Percentiles rank a stretch among this genome's conserved stretches.
Evolutionary conservation across 2,113 vertebrate genomes (phyloP).

Genomic region (Daboia siamensis): DNA sequence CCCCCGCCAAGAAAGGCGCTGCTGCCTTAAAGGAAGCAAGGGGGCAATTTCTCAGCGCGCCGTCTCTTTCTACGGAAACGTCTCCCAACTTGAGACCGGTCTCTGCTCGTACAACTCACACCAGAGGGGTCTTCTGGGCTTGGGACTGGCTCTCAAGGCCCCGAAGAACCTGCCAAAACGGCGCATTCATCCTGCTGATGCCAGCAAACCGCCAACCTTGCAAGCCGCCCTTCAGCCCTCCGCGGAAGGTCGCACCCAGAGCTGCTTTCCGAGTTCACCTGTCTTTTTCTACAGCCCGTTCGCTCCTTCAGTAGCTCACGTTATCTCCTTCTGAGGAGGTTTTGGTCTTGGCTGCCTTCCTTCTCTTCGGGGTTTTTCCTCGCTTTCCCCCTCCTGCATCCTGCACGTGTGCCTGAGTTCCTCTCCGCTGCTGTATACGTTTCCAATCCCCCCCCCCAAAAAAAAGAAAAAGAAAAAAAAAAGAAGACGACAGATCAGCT

Average conservation of each 20-base stretch:
- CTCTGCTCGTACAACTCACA: neutral
- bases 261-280: neutral
- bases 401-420: neutral
- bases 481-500: neutral
- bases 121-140: neutral
- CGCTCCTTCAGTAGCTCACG: neutral
- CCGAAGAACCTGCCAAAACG: neutral
- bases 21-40: too few relatives aligned
- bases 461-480: too few relatives aligned
- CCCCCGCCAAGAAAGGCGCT: neutral
- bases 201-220: too few relatives aligned
- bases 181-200: neutral
- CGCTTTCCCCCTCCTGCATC: neutral
- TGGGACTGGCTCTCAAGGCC: neutral
- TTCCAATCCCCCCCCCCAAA: too few relatives aligned
- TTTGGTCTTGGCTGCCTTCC: neutral
- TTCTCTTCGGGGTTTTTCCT: neutral
- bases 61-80: too few relatives aligned
- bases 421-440: neutral
- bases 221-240: neutral
- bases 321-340: neutral
- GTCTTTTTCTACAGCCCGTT: too few relatives aligned
- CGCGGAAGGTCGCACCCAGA: neutral
- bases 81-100: neutral
- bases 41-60: too few relatives aligned